Percentiles rank a stretch among this genome's conserved stretches.
phyloP scores from a whole-genome alignment of 2,113 vertebrate genomes.

The Talpa occidentalis region DNA sequence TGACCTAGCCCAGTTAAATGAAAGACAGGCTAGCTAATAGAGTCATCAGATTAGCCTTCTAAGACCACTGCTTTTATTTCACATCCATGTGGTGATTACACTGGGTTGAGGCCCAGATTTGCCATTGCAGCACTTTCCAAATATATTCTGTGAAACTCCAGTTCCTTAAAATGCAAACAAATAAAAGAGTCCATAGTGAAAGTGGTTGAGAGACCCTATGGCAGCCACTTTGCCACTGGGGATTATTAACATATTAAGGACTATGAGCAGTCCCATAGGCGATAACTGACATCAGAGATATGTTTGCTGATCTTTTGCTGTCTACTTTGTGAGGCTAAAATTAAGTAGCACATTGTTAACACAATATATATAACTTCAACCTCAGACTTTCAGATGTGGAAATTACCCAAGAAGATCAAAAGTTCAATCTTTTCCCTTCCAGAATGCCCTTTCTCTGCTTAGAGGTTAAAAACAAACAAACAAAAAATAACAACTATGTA shows the following conservation, averaged over 20 bases:
- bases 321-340: not conserved
- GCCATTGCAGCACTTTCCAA: not conserved
- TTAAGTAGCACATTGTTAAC: not conserved
- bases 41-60: not conserved
- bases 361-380: not conserved
- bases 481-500: not conserved
- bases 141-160: not conserved
- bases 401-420: constrained; percentile 52
- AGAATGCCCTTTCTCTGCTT: not conserved
- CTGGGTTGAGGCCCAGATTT: not conserved
- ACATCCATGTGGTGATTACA: not conserved
- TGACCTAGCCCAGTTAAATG: not conserved
- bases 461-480: not conserved
- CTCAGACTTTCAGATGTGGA: not conserved
- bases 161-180: not conserved
- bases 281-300: not conserved
- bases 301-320: not conserved
- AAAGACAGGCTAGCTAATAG: constrained; percentile 8
- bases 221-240: not conserved
- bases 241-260: not conserved
- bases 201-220: not conserved
- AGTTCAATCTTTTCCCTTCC: constrained; percentile 12
- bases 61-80: not conserved
- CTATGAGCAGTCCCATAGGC: not conserved
- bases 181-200: not conserved